Conservation (phyloP, 2,888 invertebrate species). For the Apoderus coryli region DNA sequence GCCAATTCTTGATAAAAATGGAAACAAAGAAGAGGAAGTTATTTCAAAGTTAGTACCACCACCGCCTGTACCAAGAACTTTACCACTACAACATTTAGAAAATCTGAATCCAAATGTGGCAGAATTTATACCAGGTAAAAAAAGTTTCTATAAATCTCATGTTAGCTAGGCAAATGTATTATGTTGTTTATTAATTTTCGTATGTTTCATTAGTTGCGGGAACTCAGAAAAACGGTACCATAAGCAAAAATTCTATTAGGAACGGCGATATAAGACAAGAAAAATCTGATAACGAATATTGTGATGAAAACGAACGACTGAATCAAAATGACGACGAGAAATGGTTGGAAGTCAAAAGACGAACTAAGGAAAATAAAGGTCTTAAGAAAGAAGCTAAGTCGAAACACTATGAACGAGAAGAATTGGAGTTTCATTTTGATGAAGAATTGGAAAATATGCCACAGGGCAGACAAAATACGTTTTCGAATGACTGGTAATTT, state of each 20-base stretch:
- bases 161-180: no score
- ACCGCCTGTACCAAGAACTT: slow-evolving; percentile 53
- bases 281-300: slow-evolving; percentile 4
- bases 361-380: slow-evolving; percentile 28
- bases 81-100: slow-evolving; percentile 36
- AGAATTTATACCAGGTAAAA: slow-evolving; percentile 55
- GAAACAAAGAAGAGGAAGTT: slow-evolving; percentile 27
- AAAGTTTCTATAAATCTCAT: slow-evolving; percentile 15
- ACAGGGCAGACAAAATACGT: slow-evolving; percentile 66
- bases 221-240: no score
- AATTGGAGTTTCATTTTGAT: slow-evolving; percentile 92
- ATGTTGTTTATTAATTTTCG: no score
- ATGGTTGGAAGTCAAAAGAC: slow-evolving; percentile 37
- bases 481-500: slow-evolving; percentile 58
- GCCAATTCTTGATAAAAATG: slow-evolving; percentile 60
- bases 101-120: slow-evolving; percentile 74
- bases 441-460: slow-evolving; percentile 78
- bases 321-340: slow-evolving; percentile 34
- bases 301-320: slow-evolving; percentile 6
- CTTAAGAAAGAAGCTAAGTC: slow-evolving; percentile 22
- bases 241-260: no score
- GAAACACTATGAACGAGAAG: slow-evolving; percentile 43
- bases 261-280: no score
- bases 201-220: no score
- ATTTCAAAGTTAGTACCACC: slow-evolving; percentile 52